Base-by-base conservation (phyloP, 2,888 invertebrate genomes). In the Stramonita haemastoma region DNA sequence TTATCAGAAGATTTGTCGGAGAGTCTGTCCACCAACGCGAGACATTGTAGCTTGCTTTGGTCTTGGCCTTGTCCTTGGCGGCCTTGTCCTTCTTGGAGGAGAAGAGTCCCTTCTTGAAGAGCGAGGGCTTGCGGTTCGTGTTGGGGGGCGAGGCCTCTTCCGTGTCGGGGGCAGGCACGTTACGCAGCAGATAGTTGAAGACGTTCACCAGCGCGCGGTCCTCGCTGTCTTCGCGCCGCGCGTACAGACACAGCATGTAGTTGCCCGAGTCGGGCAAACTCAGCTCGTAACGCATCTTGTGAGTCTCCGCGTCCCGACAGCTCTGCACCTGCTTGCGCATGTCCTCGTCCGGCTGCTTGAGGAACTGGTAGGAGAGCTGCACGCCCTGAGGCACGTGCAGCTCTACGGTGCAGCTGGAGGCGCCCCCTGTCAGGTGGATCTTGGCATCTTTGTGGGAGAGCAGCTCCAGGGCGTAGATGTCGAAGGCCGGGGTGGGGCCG, bases 331-430 rank as follows among this genome's bases (percentile, higher is more conserved):
- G 93, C 57, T 95, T 95, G 29, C 94, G 92, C 86, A 94, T 94
- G 86, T 96, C 96, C 87, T 95, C 95, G 87, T 96, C 95, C 6
- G 95, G 95, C 91, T 96, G 95, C 13, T 94, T 91, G 17, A 95
- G 91, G 87, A 96, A 93, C 79, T 95, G 94, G 90, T 92, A 95
- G 4, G 95, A 94, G 32, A 95, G 89, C 36, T 94, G 93, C 0
- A 95, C 92, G 26, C 94, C 91, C 56, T 91, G 91, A 4, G 94
- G 93, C 11, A 93, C 93, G 46, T 93, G 92, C 6, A 96, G 89
- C 89, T 96, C 95, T 26, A 96, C 92, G 46, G 90, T 86, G 13
- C 93, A 89, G 32, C 92, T 91, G 73, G 93, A 93, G 26, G 91
- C 89, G 73, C 90, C 90, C 85, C 90, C 90, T 0, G 36, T 77